Evolutionary conservation across 2,797 vertebrate genomes (phyloP).

Genomic region (Acropternis orthonyx): DNA sequence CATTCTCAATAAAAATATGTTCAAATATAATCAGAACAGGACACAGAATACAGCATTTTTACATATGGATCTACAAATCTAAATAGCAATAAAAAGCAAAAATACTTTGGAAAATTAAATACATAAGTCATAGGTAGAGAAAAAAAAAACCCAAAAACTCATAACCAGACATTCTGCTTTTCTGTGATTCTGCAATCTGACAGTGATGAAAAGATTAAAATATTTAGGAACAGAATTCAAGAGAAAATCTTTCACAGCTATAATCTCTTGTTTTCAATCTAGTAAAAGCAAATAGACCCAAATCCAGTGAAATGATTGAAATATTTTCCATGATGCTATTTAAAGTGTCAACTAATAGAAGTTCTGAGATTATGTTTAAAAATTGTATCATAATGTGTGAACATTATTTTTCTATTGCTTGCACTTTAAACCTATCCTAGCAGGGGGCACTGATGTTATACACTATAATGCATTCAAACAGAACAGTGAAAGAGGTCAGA

Average conservation of each 20-base stretch:
- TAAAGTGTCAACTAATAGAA: background rate
- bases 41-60: background rate
- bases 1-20: background rate
- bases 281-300: conserved; percentile 27
- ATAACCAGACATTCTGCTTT: background rate
- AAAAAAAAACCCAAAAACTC: background rate
- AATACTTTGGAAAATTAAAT: background rate
- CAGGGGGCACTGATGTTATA: conserved; percentile 25
- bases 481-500: conserved; percentile 22
- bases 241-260: conserved; percentile 19
- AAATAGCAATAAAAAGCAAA: background rate
- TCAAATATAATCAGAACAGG: background rate
- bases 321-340: background rate
- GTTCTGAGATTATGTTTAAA: background rate
- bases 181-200: background rate
- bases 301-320: background rate
- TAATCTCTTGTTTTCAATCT: conserved; percentile 39
- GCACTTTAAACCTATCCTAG: conserved; percentile 20
- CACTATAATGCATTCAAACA: background rate
- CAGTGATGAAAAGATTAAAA: conserved; percentile 50
- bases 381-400: background rate
- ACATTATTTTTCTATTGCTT: background rate
- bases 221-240: conserved; percentile 7
- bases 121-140: background rate
- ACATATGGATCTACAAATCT: background rate